Conservation (phyloP, 2,888 invertebrate genomes). For the Prosopocoilus inquinatus region DNA sequence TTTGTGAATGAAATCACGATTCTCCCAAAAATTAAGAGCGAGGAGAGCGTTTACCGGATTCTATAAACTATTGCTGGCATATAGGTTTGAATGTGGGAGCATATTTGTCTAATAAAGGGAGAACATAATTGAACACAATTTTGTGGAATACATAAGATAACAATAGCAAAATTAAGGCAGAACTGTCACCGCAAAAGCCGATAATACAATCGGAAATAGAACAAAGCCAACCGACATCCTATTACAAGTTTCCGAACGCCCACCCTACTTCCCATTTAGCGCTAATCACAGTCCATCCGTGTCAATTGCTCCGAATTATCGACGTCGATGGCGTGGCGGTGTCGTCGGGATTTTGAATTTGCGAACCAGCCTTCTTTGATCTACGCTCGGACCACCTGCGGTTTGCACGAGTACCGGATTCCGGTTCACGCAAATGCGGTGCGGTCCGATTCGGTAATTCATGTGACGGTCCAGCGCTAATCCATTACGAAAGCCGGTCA, state of each 20-base stretch:
- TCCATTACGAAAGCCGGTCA: no score
- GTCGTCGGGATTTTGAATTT: constrained; percentile 19
- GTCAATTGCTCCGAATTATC: constrained; percentile 21
- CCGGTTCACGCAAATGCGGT: no score
- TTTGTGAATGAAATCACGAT: no score
- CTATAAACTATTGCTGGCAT: no score
- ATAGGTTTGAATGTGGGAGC: no score
- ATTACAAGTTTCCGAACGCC: neutral
- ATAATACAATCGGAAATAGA: neutral
- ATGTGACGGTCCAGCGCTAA: no score
- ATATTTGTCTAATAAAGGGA: no score
- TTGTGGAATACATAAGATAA: no score
- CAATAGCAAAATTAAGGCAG: neutral
- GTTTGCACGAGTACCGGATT: neutral
- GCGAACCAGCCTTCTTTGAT: constrained; percentile 22
- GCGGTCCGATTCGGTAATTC: no score
- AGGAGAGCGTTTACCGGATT: no score
- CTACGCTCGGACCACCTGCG: constrained; percentile 19
- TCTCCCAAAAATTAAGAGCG: no score
- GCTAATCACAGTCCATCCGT: constrained; percentile 22
- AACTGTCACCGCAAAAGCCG: neutral
- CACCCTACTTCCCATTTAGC: constrained; percentile 21
- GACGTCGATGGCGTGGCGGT: constrained; percentile 14
- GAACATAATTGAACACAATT: no score
- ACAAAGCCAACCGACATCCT: neutral